These are phyloP conservation scores for Diloba caeruleocephala DNA, from an alignment of 2,888 invertebrate species.

Conservation along the genomic window DNA sequence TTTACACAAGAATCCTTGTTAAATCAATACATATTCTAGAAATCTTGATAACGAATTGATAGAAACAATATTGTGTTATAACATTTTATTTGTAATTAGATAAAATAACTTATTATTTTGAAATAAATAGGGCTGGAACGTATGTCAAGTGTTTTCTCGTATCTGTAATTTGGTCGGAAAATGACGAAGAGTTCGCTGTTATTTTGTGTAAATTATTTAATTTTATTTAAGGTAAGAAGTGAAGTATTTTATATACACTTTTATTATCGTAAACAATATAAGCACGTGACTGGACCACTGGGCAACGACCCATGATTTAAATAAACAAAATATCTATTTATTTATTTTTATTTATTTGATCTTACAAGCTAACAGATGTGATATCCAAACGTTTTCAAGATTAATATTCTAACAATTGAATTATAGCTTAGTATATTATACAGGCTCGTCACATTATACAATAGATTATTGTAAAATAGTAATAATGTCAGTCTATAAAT, in stretches of 20 bases:
- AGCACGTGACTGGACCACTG: too few species aligned
- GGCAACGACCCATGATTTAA: too few species aligned
- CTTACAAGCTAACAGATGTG: too few species aligned
- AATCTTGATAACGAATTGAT: not conserved
- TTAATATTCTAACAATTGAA: too few species aligned
- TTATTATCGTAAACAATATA: too few species aligned
- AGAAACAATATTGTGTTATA: not conserved
- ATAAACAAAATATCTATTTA: too few species aligned
- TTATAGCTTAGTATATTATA: too few species aligned
- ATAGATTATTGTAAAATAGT: too few species aligned
- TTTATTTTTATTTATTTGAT: too few species aligned
- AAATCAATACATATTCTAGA: not conserved
- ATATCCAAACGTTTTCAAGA: too few species aligned
- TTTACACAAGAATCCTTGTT: not conserved
- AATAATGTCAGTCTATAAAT: too few species aligned
- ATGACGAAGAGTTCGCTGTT: slow-evolving; percentile 25
- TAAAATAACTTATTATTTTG: not conserved
- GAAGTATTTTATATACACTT: not conserved
- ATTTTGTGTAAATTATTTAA: slow-evolving; percentile 11
- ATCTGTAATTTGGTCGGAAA: not conserved
- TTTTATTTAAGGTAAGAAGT: slow-evolving; percentile 30
- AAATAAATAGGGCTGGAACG: slow-evolving; percentile 17
- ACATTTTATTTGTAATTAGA: slow-evolving; percentile 1
- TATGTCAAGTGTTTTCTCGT: slow-evolving; percentile 1
- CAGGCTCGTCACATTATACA: too few species aligned